Base-by-base conservation (phyloP, 2,888 invertebrate genomes). In the Melanostoma scalare region DNA sequence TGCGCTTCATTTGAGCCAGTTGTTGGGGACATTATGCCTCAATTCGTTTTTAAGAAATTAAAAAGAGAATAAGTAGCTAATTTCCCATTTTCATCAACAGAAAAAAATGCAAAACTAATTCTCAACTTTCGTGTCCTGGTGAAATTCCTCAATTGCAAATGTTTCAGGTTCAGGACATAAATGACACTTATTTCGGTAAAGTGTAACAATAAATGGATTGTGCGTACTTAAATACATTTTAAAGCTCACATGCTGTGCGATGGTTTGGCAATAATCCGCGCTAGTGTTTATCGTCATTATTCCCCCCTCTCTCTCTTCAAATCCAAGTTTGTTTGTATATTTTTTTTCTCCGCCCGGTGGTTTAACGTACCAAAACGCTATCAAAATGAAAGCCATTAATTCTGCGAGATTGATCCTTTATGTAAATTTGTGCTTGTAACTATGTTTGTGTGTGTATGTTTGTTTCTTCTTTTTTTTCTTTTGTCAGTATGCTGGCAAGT, bases 401-500 rank as follows among this genome's bases (percentile, higher is more conserved):
- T 82, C 82, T 82, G 52, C 48, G 63, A 82, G 82, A 82, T 82
- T 82, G 82, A 82, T 82, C 82, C 73, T 77, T 77, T 82, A 82
- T 82, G 82, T 73, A 82, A 82, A 82, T 82, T 77, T 68, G 56
- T 67, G 20, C 20, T 20, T 20, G 20, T 20, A 20, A 20, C 20
- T 20, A 20, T 20, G 20, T 20, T 20, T 20, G 20, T 20, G 20
- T 20, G 20, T 20, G 20, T 20, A 1, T 20, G 20, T 20, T 0
- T 20, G 20, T 20, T 67, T 31, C 9, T 31, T 42, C 31, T 31
- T 56, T 38, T 8, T 36, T 56, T 56, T 20, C 6, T 35, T 10
- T 38, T 36, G 33, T 31, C 3, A 40, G 20, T 3, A 30, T 33
- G 46, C 46, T 33, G 35, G 67, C 38, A 56, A 61, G 67, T 53